These are phyloP conservation scores for Dasypus novemcinctus DNA, from an alignment of 2,113 vertebrate species.

Conservation along the genomic window DNA sequence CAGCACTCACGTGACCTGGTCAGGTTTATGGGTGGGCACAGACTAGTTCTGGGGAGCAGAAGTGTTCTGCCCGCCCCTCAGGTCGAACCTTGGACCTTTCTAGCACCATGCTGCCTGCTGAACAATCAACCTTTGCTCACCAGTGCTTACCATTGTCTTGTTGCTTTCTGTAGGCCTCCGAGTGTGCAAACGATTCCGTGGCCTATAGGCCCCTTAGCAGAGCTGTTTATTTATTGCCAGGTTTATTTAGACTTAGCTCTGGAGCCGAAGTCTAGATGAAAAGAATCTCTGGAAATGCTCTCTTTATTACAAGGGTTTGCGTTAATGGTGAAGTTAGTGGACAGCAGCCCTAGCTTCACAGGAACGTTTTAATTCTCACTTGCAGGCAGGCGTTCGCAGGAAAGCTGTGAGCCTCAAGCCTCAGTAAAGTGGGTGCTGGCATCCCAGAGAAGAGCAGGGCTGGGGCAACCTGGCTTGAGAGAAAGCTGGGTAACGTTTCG, in stretches of 20 bases:
- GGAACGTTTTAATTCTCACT: background rate
- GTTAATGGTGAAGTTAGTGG: background rate
- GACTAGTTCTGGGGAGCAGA: background rate
- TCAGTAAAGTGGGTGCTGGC: background rate
- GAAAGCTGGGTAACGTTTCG: background rate
- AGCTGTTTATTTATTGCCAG: conserved; percentile 59
- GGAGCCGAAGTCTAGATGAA: background rate
- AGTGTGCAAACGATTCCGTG: background rate
- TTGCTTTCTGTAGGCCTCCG: conserved; percentile 59
- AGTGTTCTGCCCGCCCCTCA: background rate
- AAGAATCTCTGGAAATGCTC: background rate
- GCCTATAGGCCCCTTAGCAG: conserved; percentile 40
- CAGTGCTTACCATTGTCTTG: conserved; percentile 58
- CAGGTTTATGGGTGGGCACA: background rate
- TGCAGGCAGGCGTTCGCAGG: background rate
- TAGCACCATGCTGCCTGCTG: conserved; percentile 35
- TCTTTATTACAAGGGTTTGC: background rate
- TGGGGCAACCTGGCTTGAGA: background rate
- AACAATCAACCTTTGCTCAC: conserved; percentile 56
- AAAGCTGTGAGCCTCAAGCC: background rate
- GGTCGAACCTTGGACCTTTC: background rate
- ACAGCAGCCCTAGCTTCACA: background rate
- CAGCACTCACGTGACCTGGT: background rate
- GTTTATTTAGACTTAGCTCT: conserved; percentile 14
- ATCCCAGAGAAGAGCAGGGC: background rate